A percentile compares a stretch with the other conserved stretches of the same genome.
These are phyloP conservation scores for Acyrthosiphon pisum DNA, from an alignment of 1,140 invertebrate genomes.

Conservation along the genomic window DNA sequence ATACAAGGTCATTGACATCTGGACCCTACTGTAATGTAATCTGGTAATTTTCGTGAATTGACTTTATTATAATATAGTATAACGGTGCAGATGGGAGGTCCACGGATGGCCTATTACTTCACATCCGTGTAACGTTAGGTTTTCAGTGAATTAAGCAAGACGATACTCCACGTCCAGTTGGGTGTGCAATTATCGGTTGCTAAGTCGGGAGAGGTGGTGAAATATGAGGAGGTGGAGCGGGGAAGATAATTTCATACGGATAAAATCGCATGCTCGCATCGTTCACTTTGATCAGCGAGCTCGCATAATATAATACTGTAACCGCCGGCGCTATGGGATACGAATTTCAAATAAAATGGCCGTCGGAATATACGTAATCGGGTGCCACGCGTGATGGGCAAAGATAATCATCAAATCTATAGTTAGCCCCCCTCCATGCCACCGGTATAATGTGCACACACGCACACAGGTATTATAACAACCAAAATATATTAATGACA, in stretches of 20 bases:
- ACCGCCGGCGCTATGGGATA: neutral
- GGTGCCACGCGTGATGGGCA: neutral
- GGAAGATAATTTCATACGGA: neutral
- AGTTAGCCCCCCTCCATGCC: neutral
- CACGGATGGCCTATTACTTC: neutral
- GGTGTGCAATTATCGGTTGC: neutral
- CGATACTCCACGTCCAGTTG: neutral
- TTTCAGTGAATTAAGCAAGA: neutral
- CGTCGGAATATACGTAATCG: neutral
- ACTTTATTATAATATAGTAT: constrained; percentile 17
- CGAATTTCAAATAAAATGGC: neutral
- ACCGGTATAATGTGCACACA: neutral
- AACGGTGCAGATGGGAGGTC: neutral
- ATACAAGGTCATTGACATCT: neutral
- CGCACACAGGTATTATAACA: neutral
- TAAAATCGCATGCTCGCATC: neutral
- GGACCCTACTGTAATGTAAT: neutral
- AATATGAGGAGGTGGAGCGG: neutral
- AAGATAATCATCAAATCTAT: neutral
- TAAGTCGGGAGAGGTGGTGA: neutral
- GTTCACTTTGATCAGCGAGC: neutral
- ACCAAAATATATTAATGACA: neutral
- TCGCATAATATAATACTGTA: neutral
- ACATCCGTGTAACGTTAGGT: neutral
- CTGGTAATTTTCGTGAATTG: neutral